Conservation (phyloP, 1,140 invertebrate genomes). For the Pachyrhynchus sulphureomaculatus region DNA sequence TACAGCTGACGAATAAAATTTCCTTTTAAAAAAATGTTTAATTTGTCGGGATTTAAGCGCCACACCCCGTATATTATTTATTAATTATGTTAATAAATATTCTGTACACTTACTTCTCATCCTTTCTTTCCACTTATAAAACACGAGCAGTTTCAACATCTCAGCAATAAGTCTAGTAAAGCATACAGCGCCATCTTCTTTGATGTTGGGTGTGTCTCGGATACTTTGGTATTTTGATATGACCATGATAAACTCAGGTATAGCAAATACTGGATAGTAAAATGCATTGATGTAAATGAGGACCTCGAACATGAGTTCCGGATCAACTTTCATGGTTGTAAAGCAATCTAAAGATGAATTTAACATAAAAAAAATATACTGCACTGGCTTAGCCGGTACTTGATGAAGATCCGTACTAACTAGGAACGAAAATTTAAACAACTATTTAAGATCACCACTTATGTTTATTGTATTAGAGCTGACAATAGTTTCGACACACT, state of each 20-base stretch:
- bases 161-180: conserved; percentile 33
- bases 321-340: conserved; percentile 35
- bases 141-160: conserved; percentile 37
- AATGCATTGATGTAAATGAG: conserved; percentile 41
- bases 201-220: conserved; percentile 33
- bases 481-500: too few species aligned
- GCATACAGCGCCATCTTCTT: conserved; percentile 35
- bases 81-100: too few species aligned
- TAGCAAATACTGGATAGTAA: conserved; percentile 40
- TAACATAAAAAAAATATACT: too few species aligned
- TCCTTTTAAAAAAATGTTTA: too few species aligned
- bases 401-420: too few species aligned
- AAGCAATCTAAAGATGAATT: not conserved
- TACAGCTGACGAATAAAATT: too few species aligned
- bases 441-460: too few species aligned
- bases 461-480: too few species aligned
- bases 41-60: too few species aligned
- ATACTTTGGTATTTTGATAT: conserved; percentile 37
- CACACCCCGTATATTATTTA: too few species aligned
- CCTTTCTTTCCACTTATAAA: conserved; percentile 36
- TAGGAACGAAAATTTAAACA: too few species aligned
- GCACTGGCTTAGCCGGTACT: too few species aligned
- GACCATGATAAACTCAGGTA: conserved; percentile 36
- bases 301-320: conserved; percentile 43
- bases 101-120: conserved; percentile 33